Base-by-base conservation (phyloP, 2,113 vertebrate genomes). In the Poeciliopsis turrubarensis region DNA sequence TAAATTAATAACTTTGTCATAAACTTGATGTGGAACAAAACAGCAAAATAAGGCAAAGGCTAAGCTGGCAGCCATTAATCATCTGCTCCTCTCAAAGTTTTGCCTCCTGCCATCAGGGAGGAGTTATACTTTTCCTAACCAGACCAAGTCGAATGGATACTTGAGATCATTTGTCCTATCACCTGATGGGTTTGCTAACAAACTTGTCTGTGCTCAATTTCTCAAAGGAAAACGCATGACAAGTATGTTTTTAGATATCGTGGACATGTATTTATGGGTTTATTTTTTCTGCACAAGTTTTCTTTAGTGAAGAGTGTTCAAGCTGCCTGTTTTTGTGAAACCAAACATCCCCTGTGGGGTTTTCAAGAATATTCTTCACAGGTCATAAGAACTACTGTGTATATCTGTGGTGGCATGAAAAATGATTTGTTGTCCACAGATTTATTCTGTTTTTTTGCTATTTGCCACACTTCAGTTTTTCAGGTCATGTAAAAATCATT, bases 81-180 rank as follows among this genome's bases (percentile, higher is more conserved):
- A 61, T 61, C 17, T 34, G 34, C 34, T 41, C n/a, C 32, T 27
- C 37, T 70, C 54, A 60, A 26, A 70, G 31, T 30, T 71, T 27
- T 62, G 60, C 32, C 60, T 62, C 19, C 60, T 72, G 57, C 70
- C 70, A 62, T 72, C 34, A 62, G 32, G 57, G 70, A 61, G 17
- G 34, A 70, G 68, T 31, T 34, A 34, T 31, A 70, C 68, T n/a
- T 70, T 57, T 70, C 68, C 15, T 15, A 60, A 70, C 47, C 47
- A 67, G 68, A 25, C 30, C 22, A 34, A 61, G 57, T 29, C 47
- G 13, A 54, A 34, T 31, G 47, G 31, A 70, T 34, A 68, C 10
- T 54, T 70, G 7, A 41, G 60, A 41, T 62, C n/a, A 25, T 27
- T 41, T 22, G 26, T 25, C 69, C 57, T 9, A 41, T 39, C 60